Evolutionary conservation across 2,888 invertebrate genomes (phyloP).

Genomic region (Xanthorhoe designata): DNA sequence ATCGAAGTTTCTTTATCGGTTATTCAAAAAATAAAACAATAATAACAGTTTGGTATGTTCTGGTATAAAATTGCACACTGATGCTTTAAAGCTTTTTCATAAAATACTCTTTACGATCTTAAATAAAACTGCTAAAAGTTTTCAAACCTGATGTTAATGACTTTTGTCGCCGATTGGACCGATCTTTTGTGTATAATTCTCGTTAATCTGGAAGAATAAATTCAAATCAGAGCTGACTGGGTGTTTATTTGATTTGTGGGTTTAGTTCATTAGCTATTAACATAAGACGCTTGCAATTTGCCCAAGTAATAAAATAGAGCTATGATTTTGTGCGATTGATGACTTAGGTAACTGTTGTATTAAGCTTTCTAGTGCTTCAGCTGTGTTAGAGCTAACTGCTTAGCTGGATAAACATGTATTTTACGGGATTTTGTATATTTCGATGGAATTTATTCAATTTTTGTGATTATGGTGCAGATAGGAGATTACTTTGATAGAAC

Average conservation of each 20-base stretch:
- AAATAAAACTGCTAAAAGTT: not conserved
- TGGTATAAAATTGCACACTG: no score
- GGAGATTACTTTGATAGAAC: no score
- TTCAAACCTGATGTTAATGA: not conserved
- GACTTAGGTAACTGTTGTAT: not conserved
- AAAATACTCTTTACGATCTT: not conserved
- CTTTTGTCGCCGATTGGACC: conserved; percentile 17
- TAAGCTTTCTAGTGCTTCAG: not conserved
- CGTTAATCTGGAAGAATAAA: conserved; percentile 33
- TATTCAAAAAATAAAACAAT: no score
- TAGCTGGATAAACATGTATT: not conserved
- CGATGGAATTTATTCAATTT: no score
- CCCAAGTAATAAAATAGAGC: conserved; percentile 25
- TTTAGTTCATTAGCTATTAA: conserved; percentile 41
- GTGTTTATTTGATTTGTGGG: conserved; percentile 40
- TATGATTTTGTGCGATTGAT: conserved; percentile 19
- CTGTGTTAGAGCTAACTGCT: not conserved
- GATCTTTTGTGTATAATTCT: conserved; percentile 20
- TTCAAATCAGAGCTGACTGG: conserved; percentile 30
- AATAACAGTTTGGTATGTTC: no score
- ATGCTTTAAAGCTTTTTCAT: not conserved
- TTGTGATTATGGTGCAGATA: no score
- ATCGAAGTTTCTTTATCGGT: not conserved
- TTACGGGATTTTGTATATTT: no score
- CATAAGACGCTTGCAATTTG: conserved; percentile 35